These are phyloP conservation scores for Drosophila sp. DNA, from an alignment of 1,140 invertebrate species.

Conservation along the genomic window DNA sequence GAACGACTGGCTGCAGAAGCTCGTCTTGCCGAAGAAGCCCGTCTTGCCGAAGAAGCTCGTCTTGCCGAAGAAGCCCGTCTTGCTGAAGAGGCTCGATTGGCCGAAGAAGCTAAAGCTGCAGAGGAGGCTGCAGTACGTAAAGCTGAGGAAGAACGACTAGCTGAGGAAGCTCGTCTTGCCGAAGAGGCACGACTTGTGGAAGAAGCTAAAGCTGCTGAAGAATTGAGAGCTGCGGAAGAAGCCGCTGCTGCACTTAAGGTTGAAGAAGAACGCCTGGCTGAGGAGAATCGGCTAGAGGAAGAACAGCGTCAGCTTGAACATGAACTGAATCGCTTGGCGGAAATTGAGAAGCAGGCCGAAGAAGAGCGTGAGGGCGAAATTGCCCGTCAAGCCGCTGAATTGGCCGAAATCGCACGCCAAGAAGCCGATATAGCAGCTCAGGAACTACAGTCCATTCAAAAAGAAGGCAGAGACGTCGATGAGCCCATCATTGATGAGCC, in stretches of 20 bases:
- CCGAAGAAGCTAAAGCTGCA: conserved; percentile 83
- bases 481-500: conserved; percentile 79
- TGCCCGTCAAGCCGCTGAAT: conserved; percentile 86
- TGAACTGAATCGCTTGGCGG: conserved; percentile 86
- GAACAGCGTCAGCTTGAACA: conserved; percentile 87
- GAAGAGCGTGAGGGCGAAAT: conserved; percentile 87
- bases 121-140: conserved; percentile 83
- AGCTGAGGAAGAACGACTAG: conserved; percentile 85
- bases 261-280: conserved; percentile 85
- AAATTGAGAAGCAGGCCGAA: conserved; percentile 86
- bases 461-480: conserved; percentile 60
- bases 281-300: conserved; percentile 86
- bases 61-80: conserved; percentile 85
- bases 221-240: conserved; percentile 85
- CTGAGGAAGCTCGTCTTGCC: conserved; percentile 85
- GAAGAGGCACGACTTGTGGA: conserved; percentile 85
- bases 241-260: conserved; percentile 86
- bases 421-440: conserved; percentile 86
- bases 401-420: conserved; percentile 87
- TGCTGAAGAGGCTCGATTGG: conserved; percentile 85
- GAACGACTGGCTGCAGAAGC: too few species aligned
- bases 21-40: conserved; percentile 82
- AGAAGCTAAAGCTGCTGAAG: conserved; percentile 85
- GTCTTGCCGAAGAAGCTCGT: conserved; percentile 85
- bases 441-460: conserved; percentile 83